Evolutionary conservation across 2,888 invertebrate species (phyloP), one percentile per base, ranked within the genome.

Genomic region (Quadroppia sp.): DNA sequence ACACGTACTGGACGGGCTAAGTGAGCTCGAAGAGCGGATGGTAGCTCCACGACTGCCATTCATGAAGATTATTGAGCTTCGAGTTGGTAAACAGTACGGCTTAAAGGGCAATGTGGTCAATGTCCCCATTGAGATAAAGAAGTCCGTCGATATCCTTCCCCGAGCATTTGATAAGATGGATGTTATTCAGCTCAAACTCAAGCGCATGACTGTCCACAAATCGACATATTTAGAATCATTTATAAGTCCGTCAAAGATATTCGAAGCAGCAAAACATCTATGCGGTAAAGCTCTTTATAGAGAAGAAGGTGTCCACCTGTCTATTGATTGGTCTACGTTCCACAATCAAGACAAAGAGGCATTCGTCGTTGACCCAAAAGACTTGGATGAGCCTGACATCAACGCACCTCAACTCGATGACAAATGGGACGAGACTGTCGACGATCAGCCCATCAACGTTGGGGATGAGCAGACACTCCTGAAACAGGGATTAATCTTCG

Each of bases 341-440:
- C 15, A 32, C 2, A 69, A 30, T 15, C 2, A 28, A 25, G 70
- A 45, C 59, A 56, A 23, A 17, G 3, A 11, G n/a, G 20, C 20
- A 23, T 17, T 25, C 9, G 48, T 25, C 3, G 36, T 15, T 23
- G 30, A 74, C n/a, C n/a, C n/a, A n/a, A n/a, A n/a, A n/a, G n/a
- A n/a, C n/a, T n/a, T n/a, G 67, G 50, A 64, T 77, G n/a, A 36
- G 79, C 15, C 78, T 82, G 75, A 76, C 15, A 45, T 17, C 7
- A 40, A 40, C 13, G 13, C 6, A n/a, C 9, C 6, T 36, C 36
- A 36, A 36, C 2, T 45, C 13, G 15, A 11, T 79, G n/a, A 79
- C 80, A 71, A 73, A 80, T 40, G 80, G 80, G 73, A 75, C 79
- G 45, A 80, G 79, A 75, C 79, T 79, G 1, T 78, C 77, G 76